phyloP scores from a whole-genome alignment of 2,113 vertebrate genomes.

The Muscicapa adusta region DNA sequence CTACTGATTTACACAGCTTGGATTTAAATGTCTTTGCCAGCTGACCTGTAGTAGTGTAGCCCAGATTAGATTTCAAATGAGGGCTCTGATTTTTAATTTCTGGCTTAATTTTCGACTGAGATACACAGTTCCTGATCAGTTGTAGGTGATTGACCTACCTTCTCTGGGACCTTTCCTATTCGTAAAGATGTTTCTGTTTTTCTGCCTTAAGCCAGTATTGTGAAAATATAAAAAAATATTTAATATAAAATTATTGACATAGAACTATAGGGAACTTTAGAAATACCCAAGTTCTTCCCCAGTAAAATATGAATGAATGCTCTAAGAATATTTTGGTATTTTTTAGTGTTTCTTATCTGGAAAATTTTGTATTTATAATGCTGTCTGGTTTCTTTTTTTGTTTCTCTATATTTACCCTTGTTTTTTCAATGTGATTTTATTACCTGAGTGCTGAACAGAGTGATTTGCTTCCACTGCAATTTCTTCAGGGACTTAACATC shows the following conservation, averaged over 20 bases:
- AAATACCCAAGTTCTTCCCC: not conserved
- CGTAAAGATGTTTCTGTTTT: not conserved
- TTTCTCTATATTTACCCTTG: not conserved
- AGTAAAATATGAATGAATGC: not conserved
- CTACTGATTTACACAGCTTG: not conserved
- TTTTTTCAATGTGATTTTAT: not conserved
- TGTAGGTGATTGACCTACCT: not conserved
- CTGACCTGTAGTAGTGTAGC: not conserved
- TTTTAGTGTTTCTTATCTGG: not conserved
- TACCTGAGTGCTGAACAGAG: not conserved
- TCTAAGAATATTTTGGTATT: not conserved
- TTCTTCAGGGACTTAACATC: not conserved
- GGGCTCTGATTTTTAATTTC: not conserved
- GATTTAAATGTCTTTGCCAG: not conserved
- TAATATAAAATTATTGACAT: not conserved
- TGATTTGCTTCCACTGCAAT: not conserved
- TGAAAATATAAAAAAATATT: not conserved
- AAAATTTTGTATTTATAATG: not conserved
- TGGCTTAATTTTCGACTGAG: not conserved
- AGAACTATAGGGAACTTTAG: not conserved
- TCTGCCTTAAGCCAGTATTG: not conserved
- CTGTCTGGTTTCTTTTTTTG: not conserved
- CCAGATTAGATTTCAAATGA: not conserved
- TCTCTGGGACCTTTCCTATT: not conserved
- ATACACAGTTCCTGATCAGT: not conserved